Evolutionary conservation across 2,113 vertebrate genomes (phyloP), one percentile per base, ranked within the genome.

Genomic region (Xiphophorus hellerii): DNA sequence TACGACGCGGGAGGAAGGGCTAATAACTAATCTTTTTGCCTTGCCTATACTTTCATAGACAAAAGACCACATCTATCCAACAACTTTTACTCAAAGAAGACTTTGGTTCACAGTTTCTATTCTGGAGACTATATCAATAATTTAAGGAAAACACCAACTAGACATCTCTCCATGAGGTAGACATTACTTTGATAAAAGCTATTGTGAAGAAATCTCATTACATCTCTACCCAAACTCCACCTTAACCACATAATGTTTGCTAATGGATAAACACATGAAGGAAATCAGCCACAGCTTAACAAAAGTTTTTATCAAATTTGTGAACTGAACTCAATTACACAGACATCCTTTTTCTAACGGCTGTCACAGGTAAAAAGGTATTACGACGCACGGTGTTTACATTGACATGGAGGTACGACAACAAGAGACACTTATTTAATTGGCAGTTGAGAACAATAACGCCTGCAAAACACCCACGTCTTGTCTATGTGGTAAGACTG

Each of bases 391-490:
- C 87, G 87, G 84, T 87, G 88, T 94, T 93, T 87, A 85, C 91
- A 91, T 73, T 95, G 94, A 95, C 94, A 95, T 80, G 87, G 90
- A 93, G 94, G 94, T 92, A 94, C 77, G 92, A 94, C 71, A 93
- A 91, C 86, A 95, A 95, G 95, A 93, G 85, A 95, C 94, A 94
- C 67, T 88, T 92, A 92, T 93, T 74, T 96, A 96, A 96, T 93
- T 94, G 95, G 93, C 94, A 95, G 95, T 93, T 94, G 93, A 94
- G 95, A 96, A 94, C 83, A 95, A 92, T 94, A 96, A 95, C 95
- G 96, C 95, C 95, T 96, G 95, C 92, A 90, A 94, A 93, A 93
- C 95, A 92, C 93, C 95, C 89, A 85, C 89, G 90, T 95, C 94
- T 94, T 93, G 94, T 94, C 94, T 92, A 92, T 95, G 94, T 95